These are phyloP conservation scores for Onthophagus sagittarius DNA, from an alignment of 2,888 invertebrate species.

Conservation along the genomic window DNA sequence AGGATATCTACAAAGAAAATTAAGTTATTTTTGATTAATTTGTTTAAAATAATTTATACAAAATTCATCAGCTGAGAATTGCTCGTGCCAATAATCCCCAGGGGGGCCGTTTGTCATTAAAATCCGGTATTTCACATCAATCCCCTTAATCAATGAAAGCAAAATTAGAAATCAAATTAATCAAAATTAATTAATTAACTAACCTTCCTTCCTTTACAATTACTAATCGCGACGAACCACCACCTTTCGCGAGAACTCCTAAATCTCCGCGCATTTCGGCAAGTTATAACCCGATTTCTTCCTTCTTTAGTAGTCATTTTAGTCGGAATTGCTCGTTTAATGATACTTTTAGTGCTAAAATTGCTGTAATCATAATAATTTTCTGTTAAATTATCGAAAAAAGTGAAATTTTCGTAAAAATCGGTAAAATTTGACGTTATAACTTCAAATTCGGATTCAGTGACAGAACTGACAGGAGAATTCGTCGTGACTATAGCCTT, in stretches of 20 bases:
- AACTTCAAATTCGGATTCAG: background rate
- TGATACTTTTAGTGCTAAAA: too few species aligned
- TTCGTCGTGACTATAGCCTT: background rate
- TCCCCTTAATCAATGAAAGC: slow-evolving; percentile 60
- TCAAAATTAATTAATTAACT: slow-evolving; percentile 19
- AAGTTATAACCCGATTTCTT: slow-evolving; percentile 14
- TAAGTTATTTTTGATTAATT: slow-evolving; percentile 3
- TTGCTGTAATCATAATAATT: background rate
- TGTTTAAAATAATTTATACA: slow-evolving; percentile 63
- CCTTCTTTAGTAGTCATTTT: slow-evolving; percentile 36
- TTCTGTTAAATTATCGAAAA: too few species aligned
- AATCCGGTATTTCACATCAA: slow-evolving; percentile 75
- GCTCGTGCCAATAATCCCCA: slow-evolving; percentile 79
- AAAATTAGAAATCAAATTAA: slow-evolving; percentile 3
- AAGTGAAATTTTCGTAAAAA: too few species aligned
- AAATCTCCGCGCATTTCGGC: slow-evolving; percentile 66
- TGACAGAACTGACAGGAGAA: background rate
- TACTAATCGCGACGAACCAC: slow-evolving; percentile 90
- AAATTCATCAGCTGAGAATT: slow-evolving; percentile 94
- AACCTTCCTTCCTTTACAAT: slow-evolving; percentile 68
- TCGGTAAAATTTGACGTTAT: too few species aligned
- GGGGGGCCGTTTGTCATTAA: slow-evolving; percentile 83
- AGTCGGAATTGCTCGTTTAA: slow-evolving; percentile 43
- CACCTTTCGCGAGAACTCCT: slow-evolving; percentile 80
- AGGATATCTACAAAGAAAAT: slow-evolving; percentile 70